phyloP scores from a whole-genome alignment of 2,113 vertebrate genomes.

The Danio rerio region DNA sequence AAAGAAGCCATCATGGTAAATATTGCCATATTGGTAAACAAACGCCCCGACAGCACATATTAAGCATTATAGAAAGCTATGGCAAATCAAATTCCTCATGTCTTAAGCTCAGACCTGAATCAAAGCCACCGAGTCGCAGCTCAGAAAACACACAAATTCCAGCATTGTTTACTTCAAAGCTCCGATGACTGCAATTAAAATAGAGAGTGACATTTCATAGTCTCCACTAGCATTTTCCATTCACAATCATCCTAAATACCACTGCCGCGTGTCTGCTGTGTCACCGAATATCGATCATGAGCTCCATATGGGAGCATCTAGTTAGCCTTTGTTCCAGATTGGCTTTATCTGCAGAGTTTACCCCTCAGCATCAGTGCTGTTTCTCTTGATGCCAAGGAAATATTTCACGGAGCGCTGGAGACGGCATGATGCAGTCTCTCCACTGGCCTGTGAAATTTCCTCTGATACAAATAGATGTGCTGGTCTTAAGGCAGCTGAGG shows the following conservation, averaged over 20 bases:
- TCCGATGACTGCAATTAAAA: conserved; percentile 66
- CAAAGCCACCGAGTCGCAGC: conserved; percentile 9
- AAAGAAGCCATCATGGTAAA: conserved; percentile 26
- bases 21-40: conserved; percentile 2
- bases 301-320: conserved; percentile 38
- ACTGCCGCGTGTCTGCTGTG: conserved; percentile 58
- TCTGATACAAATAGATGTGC: conserved; percentile 35
- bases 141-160: conserved; percentile 65
- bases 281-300: conserved; percentile 59
- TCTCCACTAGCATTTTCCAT: conserved; percentile 1
- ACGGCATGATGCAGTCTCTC: conserved; percentile 40
- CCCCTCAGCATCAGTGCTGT: conserved; percentile 34
- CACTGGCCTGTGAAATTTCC: conserved; percentile 53
- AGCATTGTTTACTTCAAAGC: conserved; percentile 64
- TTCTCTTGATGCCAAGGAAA: conserved; percentile 56
- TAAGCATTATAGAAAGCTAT: conserved; percentile 9
- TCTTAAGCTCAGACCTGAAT: conserved; percentile 27
- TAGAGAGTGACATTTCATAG: conserved; percentile 69
- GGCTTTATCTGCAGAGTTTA: conserved; percentile 29
- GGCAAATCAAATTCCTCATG: conserved; percentile 33
- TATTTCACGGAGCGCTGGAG: conserved; percentile 43
- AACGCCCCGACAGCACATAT: neutral
- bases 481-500: conserved; percentile 27
- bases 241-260: conserved; percentile 63
- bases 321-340: conserved; percentile 53